Base-by-base conservation (phyloP, 2,113 vertebrate species). In the Lycaon pictus region DNA sequence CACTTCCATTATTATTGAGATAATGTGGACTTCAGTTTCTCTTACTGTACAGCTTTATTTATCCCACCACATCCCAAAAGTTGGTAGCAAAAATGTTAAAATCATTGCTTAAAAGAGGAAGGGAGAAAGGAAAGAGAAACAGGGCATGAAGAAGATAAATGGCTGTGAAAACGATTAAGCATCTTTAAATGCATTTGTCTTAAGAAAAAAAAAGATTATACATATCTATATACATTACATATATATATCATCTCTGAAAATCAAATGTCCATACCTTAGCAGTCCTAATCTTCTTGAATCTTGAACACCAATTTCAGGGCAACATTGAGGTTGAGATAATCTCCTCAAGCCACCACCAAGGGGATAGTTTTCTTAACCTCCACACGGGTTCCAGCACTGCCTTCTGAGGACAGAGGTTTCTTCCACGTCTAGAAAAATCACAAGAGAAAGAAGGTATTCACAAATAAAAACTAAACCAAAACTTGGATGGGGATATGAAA, bases 241-340 rank as follows among this genome's bases (percentile, higher is more conserved):
- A 22, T 16, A 48, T 29, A 25, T 29, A 27, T 25, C 67, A 35
- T 35, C 32, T 48, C 80, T 17, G 3, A 88, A 22, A 55, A 32
- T 20, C 0, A 63, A 27, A 53, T 89, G 62, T 27, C 92, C 98
- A 29, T 98, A 99, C 99, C 98, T 99, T 98, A 96, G 91, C 95
- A 97, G 96, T 97, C 71, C 88, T 94, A 91, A 72, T 86, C 65
- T 92, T 97, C 95, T 96, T 48, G 85, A 98, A 83, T 67, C 97
- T 37, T 89, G 94, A 89, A 97, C 79, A 95, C 83, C 63, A 95
- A 43, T 97, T 98, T 99, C 98, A 98, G 96, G 98, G 96, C 97
- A 96, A 98, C 99, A 99, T 98, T 98, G 98, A 98, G 80, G 89
- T 96, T 97, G 93, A 97, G 94, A 95, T 72, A 76, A 96, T 95